Base-by-base conservation (phyloP, 2,113 vertebrate genomes). In the Meleagris gallopavo region DNA sequence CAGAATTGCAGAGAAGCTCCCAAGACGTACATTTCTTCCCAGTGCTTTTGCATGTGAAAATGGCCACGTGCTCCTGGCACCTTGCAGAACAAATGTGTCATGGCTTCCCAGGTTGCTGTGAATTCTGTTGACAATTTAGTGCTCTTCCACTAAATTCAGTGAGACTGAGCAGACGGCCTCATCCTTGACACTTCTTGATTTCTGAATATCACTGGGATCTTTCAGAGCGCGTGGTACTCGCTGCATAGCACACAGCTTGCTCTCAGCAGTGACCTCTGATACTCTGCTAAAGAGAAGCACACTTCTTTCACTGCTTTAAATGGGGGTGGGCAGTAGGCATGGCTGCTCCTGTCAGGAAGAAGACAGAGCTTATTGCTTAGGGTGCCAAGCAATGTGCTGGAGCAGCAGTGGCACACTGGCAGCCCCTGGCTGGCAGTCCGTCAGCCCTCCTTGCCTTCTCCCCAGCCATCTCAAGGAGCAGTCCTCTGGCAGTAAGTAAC, bases 161-260 rank as follows among this genome's bases (percentile, higher is more conserved):
- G 38, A 36, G 50, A 25, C 18, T 30, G 40, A 75, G 36, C 3
- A 25, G 40, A 9, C 14, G 48, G 9, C 64, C 18, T 38, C 20
- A 62, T 46, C 20, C 45, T 11, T 52, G 46, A n/a, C 29, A 19
- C 6, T 1, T 32, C 41, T 57, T 70, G 3, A 6, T 7, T 52
- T 65, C 36, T 41, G 20, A 13, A 20, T 34, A 19, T 6, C 32
- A 12, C 34, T 2, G 1, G 9, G 34, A 27, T 45, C 32, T 18
- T 19, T 13, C 1, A 3, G 32, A 10, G 41, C 3, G 2, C 2
- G 2, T 30, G 20, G 16, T 5, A 13, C 13, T 22, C 1, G 9
- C 16, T 6, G 3, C 17, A 27, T 1, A 1, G 11, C 1, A 3
- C 10, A 34, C 6, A 84, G 16, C 0, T 15, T 4, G 1, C 1